These are phyloP conservation scores for Zaprionus taronus DNA, from an alignment of 1,140 invertebrate genomes.

Conservation along the genomic window DNA sequence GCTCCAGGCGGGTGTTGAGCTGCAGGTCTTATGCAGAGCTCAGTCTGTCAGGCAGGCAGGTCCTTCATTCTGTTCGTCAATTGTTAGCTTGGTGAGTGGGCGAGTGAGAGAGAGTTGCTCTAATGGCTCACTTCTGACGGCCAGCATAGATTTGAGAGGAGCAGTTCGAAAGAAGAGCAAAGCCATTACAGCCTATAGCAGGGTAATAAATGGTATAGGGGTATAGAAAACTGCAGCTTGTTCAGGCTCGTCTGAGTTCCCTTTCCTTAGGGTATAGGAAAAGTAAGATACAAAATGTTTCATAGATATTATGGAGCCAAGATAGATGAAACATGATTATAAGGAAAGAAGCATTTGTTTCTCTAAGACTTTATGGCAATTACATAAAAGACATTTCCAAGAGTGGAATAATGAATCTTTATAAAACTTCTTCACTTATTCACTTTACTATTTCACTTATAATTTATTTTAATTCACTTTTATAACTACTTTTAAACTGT, in stretches of 20 bases:
- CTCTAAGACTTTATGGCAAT: no score
- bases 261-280: background rate
- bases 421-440: background rate
- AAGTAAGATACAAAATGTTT: background rate
- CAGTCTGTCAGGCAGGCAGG: conserved; percentile 37
- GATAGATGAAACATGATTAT: no score
- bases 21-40: conserved; percentile 36
- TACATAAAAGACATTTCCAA: background rate
- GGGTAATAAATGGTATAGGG: conserved; percentile 32
- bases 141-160: conserved; percentile 68
- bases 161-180: conserved; percentile 51
- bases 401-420: background rate
- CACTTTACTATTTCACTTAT: no score
- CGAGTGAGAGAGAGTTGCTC: conserved; percentile 34
- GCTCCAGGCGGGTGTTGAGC: conserved; percentile 40
- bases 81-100: conserved; percentile 24
- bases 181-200: conserved; percentile 48
- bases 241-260: background rate
- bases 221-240: conserved; percentile 11
- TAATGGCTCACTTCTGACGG: conserved; percentile 72
- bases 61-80: conserved; percentile 23
- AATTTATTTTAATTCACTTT: background rate
- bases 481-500: background rate
- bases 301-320: background rate
- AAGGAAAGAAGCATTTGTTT: no score